Percentiles rank a stretch among this genome's conserved stretches.
phyloP scores from a whole-genome alignment of 2,888 invertebrate genomes.

The Herminia tarsipennalis region DNA sequence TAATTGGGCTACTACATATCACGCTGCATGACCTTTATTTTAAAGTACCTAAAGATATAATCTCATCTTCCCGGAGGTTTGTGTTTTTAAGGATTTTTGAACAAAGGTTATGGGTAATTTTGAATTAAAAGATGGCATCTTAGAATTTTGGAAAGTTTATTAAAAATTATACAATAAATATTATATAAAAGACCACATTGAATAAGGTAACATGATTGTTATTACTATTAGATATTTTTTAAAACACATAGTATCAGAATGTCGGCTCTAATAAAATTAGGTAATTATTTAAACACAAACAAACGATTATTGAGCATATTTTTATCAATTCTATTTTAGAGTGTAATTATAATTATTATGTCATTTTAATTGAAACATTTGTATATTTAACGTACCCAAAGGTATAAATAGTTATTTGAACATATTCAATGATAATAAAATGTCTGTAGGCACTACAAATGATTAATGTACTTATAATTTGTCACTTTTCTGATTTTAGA shows the following conservation, averaged over 20 bases:
- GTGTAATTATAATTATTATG: not conserved
- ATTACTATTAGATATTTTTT: constrained; percentile 7
- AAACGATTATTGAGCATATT: constrained; percentile 2
- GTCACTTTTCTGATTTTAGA: constrained; percentile 6
- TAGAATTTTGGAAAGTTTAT: constrained; percentile 58
- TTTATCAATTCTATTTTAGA: constrained; percentile 2
- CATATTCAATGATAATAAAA: not conserved
- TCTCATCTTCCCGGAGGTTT: constrained; percentile 71
- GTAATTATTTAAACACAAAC: too few species aligned
- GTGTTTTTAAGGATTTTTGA: not conserved
- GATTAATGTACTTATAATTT: too few species aligned
- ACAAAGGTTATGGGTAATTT: constrained; percentile 30
- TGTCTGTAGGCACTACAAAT: too few species aligned
- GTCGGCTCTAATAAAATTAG: too few species aligned
- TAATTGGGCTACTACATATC: constrained; percentile 27
- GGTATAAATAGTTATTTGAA: too few species aligned
- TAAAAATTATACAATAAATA: constrained; percentile 45
- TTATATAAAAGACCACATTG: constrained; percentile 28
- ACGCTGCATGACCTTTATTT: constrained; percentile 32
- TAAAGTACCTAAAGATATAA: constrained; percentile 39
- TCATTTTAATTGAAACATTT: too few species aligned
- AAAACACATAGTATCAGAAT: constrained; percentile 4
- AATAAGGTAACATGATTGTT: constrained; percentile 21
- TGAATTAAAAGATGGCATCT: constrained; percentile 46
- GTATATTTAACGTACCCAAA: too few species aligned